A percentile compares a stretch with the other conserved stretches of the same genome.
These are phyloP conservation scores for Sander vitreus DNA, from an alignment of 2,113 vertebrate species.

Conservation along the genomic window DNA sequence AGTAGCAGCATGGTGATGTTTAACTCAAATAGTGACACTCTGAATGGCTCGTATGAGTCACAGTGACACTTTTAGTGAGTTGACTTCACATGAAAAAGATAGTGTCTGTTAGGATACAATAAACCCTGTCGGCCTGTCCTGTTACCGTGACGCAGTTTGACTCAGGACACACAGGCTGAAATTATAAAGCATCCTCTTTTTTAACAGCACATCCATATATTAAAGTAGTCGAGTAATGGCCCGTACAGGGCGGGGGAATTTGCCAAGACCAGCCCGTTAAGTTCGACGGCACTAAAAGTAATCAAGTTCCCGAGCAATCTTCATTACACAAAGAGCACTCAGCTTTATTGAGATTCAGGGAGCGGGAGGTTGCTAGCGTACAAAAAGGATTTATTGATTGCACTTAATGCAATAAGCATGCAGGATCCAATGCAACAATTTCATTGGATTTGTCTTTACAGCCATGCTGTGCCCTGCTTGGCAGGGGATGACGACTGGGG, in stretches of 20 bases:
- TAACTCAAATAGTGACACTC: neutral
- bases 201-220: constrained; percentile 47
- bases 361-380: constrained; percentile 69
- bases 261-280: constrained; percentile 64
- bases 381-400: constrained; percentile 87
- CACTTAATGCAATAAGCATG: constrained; percentile 87
- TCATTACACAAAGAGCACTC: constrained; percentile 85
- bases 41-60: constrained; percentile 14
- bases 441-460: constrained; percentile 78
- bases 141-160: constrained; percentile 31
- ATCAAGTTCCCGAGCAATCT: constrained; percentile 85
- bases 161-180: constrained; percentile 35
- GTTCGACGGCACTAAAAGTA: constrained; percentile 74
- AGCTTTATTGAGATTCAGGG: constrained; percentile 84
- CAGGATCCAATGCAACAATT: constrained; percentile 82
- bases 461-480: constrained; percentile 33
- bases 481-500: constrained; percentile 27
- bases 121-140: neutral
- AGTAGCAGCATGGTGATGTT: neutral
- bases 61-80: neutral
- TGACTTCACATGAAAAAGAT: constrained; percentile 18
- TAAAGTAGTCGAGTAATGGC: constrained; percentile 53
- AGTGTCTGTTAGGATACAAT: constrained; percentile 8
- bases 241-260: constrained; percentile 43
- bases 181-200: constrained; percentile 30